These are phyloP conservation scores for Salarias fasciatus DNA, from an alignment of 2,797 vertebrate genomes.

Conservation along the genomic window DNA sequence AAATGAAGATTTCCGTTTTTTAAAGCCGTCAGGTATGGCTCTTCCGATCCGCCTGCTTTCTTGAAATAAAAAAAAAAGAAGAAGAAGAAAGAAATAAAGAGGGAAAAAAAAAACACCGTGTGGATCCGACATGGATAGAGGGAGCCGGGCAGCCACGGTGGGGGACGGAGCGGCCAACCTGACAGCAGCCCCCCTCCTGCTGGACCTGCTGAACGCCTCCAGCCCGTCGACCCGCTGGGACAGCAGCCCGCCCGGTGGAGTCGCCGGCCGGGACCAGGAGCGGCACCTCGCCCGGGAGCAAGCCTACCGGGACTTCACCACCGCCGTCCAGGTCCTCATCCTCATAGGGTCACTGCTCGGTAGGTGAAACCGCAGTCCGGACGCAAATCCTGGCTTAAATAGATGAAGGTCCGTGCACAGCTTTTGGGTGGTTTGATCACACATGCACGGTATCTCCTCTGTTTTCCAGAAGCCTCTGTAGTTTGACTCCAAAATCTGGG, in stretches of 20 bases:
- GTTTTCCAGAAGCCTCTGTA: neutral
- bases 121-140: constrained; percentile 73
- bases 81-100: neutral
- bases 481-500: constrained; percentile 4
- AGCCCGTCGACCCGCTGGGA: constrained; percentile 75
- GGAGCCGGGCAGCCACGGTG: constrained; percentile 78
- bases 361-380: constrained; percentile 68
- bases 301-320: constrained; percentile 93
- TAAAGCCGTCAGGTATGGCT: constrained; percentile 28
- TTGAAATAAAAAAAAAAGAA: constrained; percentile 2
- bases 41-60: constrained; percentile 21
- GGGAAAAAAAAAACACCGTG: neutral
- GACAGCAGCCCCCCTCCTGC: constrained; percentile 70
- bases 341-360: constrained; percentile 93
- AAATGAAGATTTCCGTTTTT: neutral
- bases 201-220: constrained; percentile 81
- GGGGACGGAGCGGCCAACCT: constrained; percentile 75
- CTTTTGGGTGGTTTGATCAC: too few species aligned
- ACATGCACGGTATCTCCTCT: neutral
- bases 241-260: constrained; percentile 70
- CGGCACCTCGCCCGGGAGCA: constrained; percentile 77
- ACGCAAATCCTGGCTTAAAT: too few species aligned
- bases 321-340: constrained; percentile 89
- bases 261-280: constrained; percentile 38
- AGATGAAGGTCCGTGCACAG: too few species aligned